These are phyloP conservation scores for Carcinoscorpius rotundicauda DNA, from an alignment of 1,140 invertebrate genomes.

Conservation along the genomic window DNA sequence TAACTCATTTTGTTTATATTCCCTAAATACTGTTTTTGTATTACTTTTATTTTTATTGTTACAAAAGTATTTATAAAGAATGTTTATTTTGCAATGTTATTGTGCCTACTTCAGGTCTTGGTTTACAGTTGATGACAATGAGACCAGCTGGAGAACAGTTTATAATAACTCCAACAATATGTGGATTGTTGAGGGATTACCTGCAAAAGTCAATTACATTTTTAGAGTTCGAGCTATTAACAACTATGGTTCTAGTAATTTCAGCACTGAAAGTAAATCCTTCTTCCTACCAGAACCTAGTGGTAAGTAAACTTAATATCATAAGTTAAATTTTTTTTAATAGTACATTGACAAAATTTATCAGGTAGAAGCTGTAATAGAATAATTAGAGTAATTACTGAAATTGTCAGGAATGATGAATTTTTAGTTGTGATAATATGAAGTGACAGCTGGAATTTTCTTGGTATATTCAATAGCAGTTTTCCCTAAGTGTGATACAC, in stretches of 20 bases:
- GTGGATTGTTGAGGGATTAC: conserved; percentile 60
- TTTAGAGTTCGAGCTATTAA: conserved; percentile 70
- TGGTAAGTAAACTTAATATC: not conserved
- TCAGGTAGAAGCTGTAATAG: too few species aligned
- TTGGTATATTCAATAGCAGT: too few species aligned
- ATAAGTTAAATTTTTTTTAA: too few species aligned
- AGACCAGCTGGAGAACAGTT: conserved; percentile 45
- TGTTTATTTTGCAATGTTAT: conserved; percentile 4
- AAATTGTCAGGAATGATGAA: too few species aligned
- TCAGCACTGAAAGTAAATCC: conserved; percentile 48
- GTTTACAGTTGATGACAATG: conserved; percentile 18
- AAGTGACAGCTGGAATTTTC: too few species aligned
- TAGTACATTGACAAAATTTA: too few species aligned
- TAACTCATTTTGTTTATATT: too few species aligned
- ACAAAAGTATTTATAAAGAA: not conserved
- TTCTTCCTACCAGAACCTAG: conserved; percentile 29
- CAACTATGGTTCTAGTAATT: conserved; percentile 55
- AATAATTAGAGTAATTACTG: too few species aligned
- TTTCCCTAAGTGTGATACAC: too few species aligned
- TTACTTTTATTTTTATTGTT: not conserved
- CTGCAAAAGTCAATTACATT: conserved; percentile 42
- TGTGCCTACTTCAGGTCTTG: not conserved
- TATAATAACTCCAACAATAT: conserved; percentile 73
- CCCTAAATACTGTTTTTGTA: not conserved
- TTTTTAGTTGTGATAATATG: too few species aligned